These are phyloP conservation scores for Cochlearius cochlearius DNA, from an alignment of 2,113 vertebrate species.

Conservation along the genomic window DNA sequence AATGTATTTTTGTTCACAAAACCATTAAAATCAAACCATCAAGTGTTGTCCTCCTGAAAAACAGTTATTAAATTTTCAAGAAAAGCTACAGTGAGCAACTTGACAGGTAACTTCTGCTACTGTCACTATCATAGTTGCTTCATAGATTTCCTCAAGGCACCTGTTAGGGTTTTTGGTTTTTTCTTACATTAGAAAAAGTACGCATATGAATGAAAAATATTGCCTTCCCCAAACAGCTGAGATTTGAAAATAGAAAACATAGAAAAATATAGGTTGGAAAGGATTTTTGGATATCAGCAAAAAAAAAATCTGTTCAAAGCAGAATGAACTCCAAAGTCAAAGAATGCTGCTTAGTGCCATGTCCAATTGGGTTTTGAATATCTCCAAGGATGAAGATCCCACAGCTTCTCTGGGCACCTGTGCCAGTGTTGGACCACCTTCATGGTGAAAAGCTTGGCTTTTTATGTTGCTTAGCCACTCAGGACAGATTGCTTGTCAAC, in stretches of 20 bases:
- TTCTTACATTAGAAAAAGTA: not conserved
- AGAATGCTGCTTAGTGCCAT: fast-evolving
- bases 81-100: not conserved
- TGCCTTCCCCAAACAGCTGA: not conserved
- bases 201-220: not conserved
- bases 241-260: not conserved
- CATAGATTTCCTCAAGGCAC: not conserved
- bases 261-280: not conserved
- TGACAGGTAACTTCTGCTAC: not conserved
- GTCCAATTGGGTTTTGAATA: not conserved
- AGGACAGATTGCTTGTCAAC: not conserved
- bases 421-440: not conserved
- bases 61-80: not conserved
- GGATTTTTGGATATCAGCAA: not conserved
- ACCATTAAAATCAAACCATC: not conserved
- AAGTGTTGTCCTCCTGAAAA: not conserved
- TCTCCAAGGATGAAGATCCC: not conserved
- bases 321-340: not conserved
- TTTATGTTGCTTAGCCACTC: not conserved
- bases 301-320: not conserved
- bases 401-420: not conserved
- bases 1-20: not conserved
- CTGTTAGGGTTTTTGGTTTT: not conserved
- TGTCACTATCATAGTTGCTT: not conserved
- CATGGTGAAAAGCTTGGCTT: fast-evolving